Conservation (phyloP, 2,113 vertebrate species). For the Malaclemys terrapin region DNA sequence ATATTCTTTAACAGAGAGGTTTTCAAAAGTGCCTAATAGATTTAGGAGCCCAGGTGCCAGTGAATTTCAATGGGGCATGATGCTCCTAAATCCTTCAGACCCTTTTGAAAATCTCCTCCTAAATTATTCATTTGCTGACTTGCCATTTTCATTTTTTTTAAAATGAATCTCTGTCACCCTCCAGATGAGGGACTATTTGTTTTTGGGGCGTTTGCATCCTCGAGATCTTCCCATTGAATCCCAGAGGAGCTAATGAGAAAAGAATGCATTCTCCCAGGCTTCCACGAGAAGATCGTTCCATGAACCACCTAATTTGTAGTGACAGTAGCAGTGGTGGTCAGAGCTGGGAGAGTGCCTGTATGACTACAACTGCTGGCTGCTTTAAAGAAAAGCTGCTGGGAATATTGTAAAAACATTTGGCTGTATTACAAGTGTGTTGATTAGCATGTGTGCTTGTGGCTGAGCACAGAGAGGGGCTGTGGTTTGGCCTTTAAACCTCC, state of each 20-base stretch:
- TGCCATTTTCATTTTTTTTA: neutral
- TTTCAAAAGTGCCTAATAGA: neutral
- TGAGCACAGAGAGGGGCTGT: neutral
- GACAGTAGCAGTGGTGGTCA: neutral
- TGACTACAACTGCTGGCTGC: neutral
- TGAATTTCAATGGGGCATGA: neutral
- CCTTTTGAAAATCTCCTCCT: neutral
- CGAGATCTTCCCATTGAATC: accelerated
- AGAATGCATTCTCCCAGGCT: neutral
- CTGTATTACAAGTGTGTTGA: neutral
- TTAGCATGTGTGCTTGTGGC: neutral
- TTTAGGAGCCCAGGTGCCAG: slow-evolving; percentile 52
- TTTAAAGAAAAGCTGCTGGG: neutral
- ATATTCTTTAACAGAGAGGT: slow-evolving; percentile 4
- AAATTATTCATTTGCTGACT: slow-evolving; percentile 10
- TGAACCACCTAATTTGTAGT: neutral
- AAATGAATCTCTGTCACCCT: accelerated
- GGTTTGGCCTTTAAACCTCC: neutral
- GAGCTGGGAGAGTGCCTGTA: neutral
- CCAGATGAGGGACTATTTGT: neutral
- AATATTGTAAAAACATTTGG: neutral
- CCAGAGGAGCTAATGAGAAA: neutral
- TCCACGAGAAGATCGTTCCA: accelerated
- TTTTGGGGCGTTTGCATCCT: neutral
- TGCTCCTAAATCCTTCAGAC: neutral